Base-by-base conservation (phyloP, 2,888 invertebrate genomes). In the Synanthedon myopaeformis region DNA sequence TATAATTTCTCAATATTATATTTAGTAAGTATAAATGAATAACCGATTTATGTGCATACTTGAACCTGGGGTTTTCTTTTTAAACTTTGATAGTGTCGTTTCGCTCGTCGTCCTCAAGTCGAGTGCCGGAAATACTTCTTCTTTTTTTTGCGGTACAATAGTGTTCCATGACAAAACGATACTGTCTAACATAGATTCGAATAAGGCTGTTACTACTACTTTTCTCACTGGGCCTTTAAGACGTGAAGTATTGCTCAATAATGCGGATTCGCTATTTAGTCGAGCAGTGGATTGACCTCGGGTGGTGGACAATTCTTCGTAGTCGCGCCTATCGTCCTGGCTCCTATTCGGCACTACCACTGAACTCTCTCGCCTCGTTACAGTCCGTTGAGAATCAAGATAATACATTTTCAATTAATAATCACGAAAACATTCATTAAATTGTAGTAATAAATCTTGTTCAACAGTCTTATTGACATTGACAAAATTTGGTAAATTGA, bases 321-420 rank as follows among this genome's bases (percentile, higher is more conserved):
- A 10, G 52, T 58, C 3, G 57, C 54, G 23, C 66, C 65, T 23
- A 60, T 13, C 51, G 51, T 48, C 54, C 3, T 52, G 53, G 53
- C 52, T 48, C 53, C 51, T 63, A 52, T 61, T 70, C 1, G 65
- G 51, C 3, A 64, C 49, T 48, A 81, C 56, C 41, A 84, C 61
- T 13, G 84, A 85, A 61, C 85, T 86, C 10, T 83, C 82, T 23
- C 82, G 77, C 2, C 85, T 76, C 12, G 81, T 82, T 10, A 77
- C 49, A 8, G 79, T 82, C 53, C 74, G 67, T 61, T 82, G 79
- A 11, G 81, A 71, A 60, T 86, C 83, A 3, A 80, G 55, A 59
- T 79, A 84, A 66, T 67, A 82, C 84, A 85, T 84, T 42, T 49
- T 14, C 4, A 45, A n/a, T 45, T 13, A 14, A 45, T 13, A 13